Evolutionary conservation across 2,888 invertebrate genomes (phyloP), one percentile per base, ranked within the genome.

Genomic region (Yponomeuta cagnagella): DNA sequence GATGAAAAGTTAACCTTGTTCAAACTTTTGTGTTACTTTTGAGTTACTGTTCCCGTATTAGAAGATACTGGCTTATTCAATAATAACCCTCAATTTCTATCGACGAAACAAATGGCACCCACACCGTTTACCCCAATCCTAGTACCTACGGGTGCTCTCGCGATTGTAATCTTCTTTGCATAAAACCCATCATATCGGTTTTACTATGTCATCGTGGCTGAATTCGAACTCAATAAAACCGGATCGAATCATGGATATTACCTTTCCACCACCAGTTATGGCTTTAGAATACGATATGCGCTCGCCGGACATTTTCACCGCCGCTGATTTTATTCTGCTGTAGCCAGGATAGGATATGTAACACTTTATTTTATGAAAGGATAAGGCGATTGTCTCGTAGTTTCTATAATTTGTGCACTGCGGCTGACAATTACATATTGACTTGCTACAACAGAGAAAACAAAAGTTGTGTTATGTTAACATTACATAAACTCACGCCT

Each of bases 271-370:
- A 43, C 68, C 76, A 72, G 74, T 76, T 80, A 81, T 77, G 76
- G 80, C 82, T 80, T 76, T 76, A 48, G 79, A 83, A 83, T 80
- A 82, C 82, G 83, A 80, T 82, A 83, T 82, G 80, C 81, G 78
- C 64, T 31, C 52, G 52, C 52, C 52, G 52, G 52, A 52, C 52
- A 52, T 52, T 52, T 52, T 52, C 52, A 52, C 2, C 10, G 52
- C 52, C 52, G 10, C 52, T 52, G 52, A 52, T 12, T 52, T 52
- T 52, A 52, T 52, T 52, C 12, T 12, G 52, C 52, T 2, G 10
- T 52, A 52, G 52, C 10, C 52, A 10, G 52, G 52, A 52, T 52
- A 52, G 52, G 52, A 52, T 52, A 52, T 52, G 52, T 52, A 52
- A 52, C 12, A 52, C 52, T 9, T 52, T 37, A 37, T 5, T 37